phyloP scores from a whole-genome alignment of 1,140 invertebrate species.

The Atta texana region DNA sequence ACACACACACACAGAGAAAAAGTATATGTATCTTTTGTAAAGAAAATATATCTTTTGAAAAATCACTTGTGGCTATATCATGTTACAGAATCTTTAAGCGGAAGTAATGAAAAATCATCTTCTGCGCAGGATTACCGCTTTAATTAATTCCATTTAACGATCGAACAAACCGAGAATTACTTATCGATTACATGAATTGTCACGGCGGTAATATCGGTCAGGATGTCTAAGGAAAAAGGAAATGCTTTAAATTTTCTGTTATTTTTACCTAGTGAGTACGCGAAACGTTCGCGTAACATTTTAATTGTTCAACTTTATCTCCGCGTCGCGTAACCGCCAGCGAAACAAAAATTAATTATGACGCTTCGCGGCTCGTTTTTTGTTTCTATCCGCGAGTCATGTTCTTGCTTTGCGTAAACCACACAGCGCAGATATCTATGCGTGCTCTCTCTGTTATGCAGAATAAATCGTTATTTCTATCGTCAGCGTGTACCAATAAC shows the following conservation, averaged over 20 bases:
- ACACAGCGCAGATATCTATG: not conserved
- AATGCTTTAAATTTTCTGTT: slow-evolving; percentile 22
- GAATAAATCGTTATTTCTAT: slow-evolving; percentile 65
- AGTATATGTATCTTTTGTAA: too few relatives aligned
- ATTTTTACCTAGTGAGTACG: not conserved
- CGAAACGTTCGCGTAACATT: not conserved
- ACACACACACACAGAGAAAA: too few relatives aligned
- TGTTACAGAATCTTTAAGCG: not conserved
- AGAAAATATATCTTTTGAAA: too few relatives aligned
- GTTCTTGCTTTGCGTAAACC: slow-evolving; percentile 9
- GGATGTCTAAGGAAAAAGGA: not conserved
- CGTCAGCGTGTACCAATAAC: slow-evolving; percentile 58
- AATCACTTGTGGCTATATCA: too few relatives aligned
- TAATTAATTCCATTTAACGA: slow-evolving; percentile 50
- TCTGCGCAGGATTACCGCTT: not conserved
- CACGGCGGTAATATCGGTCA: not conserved
- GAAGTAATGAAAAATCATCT: slow-evolving; percentile 35
- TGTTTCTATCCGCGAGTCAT: too few relatives aligned
- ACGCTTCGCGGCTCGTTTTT: slow-evolving; percentile 13
- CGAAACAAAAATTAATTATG: slow-evolving; percentile 64
- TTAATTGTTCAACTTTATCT: slow-evolving; percentile 58
- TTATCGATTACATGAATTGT: slow-evolving; percentile 15
- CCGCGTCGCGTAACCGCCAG: not conserved
- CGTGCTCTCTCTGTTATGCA: not conserved
- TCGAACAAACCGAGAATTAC: slow-evolving; percentile 17